phyloP scores from a whole-genome alignment of 2,113 vertebrate species.

The Herpailurus yagouaroundi region DNA sequence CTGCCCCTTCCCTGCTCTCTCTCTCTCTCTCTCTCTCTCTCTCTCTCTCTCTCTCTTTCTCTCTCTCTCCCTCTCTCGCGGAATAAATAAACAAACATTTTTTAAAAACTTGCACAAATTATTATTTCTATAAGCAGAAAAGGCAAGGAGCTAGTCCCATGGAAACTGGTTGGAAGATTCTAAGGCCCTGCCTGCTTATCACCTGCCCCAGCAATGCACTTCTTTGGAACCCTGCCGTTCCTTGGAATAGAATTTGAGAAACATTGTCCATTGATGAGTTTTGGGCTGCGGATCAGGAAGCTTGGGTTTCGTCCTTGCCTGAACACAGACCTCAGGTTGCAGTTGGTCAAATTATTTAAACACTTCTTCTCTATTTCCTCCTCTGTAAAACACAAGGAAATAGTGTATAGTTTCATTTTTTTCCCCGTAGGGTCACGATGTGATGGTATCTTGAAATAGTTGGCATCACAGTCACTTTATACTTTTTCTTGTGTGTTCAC shows the following conservation, averaged over 20 bases:
- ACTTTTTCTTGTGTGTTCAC: not conserved
- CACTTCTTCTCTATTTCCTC: not conserved
- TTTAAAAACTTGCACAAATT: not conserved
- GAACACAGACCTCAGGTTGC: not conserved
- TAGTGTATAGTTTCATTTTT: too few species aligned
- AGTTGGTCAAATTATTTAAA: not conserved
- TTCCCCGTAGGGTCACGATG: too few species aligned
- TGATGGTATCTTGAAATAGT: not conserved
- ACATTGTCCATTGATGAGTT: not conserved
- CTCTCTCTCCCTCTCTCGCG: too few species aligned
- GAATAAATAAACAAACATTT: too few species aligned
- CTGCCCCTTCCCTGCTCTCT: too few species aligned
- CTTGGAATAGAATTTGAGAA: not conserved
- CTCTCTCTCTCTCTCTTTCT: too few species aligned
- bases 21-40: too few species aligned
- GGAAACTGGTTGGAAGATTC: not conserved
- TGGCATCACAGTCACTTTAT: not conserved
- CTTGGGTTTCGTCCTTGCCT: not conserved
- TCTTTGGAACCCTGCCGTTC: not conserved
- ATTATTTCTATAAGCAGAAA: not conserved
- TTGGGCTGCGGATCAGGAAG: not conserved
- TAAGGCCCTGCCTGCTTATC: not conserved
- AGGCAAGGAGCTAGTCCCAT: not conserved
- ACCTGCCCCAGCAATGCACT: fast-evolving
- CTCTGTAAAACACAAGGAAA: not conserved